These are phyloP conservation scores for Drosophila kokeensis DNA, from an alignment of 2,888 invertebrate genomes.

Conservation along the genomic window DNA sequence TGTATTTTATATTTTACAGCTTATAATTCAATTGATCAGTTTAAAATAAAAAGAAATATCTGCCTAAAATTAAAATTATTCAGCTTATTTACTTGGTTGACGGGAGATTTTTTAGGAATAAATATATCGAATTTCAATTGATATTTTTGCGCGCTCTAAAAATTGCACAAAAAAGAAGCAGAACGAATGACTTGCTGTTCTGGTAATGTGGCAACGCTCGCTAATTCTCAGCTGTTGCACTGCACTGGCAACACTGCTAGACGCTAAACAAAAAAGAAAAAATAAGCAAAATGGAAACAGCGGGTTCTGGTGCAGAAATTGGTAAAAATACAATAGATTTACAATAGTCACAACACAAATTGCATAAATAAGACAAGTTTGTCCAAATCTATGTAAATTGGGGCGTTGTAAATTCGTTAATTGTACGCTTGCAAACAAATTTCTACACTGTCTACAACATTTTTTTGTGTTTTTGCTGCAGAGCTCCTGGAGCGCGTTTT, in stretches of 20 bases:
- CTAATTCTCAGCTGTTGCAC: slow-evolving; percentile 44
- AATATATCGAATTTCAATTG: neutral
- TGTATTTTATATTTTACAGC: neutral
- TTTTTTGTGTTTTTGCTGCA: slow-evolving; percentile 80
- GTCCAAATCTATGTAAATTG: neutral
- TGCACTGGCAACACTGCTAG: slow-evolving; percentile 53
- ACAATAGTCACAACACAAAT: neutral
- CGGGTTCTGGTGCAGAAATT: slow-evolving; percentile 83
- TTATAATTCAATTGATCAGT: neutral
- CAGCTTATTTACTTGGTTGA: neutral
- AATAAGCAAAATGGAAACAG: slow-evolving; percentile 82
- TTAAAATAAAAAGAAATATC: slow-evolving; percentile 8
- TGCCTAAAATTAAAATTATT: neutral
- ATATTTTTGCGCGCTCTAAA: neutral
- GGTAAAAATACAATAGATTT: slow-evolving; percentile 75
- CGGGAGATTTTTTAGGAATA: neutral
- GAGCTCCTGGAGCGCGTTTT: slow-evolving; percentile 95
- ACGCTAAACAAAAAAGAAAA: slow-evolving; percentile 56
- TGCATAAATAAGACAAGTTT: neutral
- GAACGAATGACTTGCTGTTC: slow-evolving; percentile 54
- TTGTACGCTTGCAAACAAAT: neutral
- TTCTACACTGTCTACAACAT: neutral
- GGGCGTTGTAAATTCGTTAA: neutral
- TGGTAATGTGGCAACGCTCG: slow-evolving; percentile 38
- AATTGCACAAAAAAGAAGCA: slow-evolving; percentile 4